Evolutionary conservation across 1,140 invertebrate genomes (phyloP), one percentile per base, ranked within the genome.

Genomic region (Drosophila lini): DNA sequence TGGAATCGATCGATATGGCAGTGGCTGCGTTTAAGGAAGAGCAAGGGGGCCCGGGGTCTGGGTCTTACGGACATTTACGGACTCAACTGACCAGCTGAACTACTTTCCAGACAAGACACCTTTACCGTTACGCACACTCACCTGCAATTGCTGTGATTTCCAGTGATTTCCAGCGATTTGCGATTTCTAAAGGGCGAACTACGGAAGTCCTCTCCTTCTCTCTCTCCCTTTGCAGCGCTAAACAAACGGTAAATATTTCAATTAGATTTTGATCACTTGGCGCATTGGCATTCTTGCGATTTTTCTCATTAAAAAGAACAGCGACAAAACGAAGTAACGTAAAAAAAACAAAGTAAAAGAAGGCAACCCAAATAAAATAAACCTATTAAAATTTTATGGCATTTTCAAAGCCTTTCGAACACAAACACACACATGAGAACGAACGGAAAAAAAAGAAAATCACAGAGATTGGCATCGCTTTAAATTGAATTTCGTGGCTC

Each of bases 71-170:
- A 78, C 75, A 68, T 86, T 88, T 88, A 88, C 86, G 83, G 84
- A 62, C 80, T 74, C 56, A 58, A 70, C 71, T 88, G 83, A 88
- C 83, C 83, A 88, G 80, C 64, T 88, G 83, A 88, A 88, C 83
- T 88, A 88, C 83, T 88, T 88, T 88, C 80, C 42, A 80, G 63
- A 36, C 36, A 61, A 53, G 53, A 63, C 74, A 61, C 25, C 41
- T 75, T 61, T 88, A 74, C 82, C 79, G 82, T 85, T 85, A 40
- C 36, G 58, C 62, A 32, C 25, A 67, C 68, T 81, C 60, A 70
- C 61, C 79, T 80, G 78, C 19, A 5, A 38, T 42, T 61, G 56
- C 58, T 62, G 55, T 53, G 52, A 25, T 25, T 22, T 55, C 13
- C 52, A 55, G 34, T 34, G 19, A 55, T 38, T 55, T 55, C 19